A percentile compares a stretch with the other conserved stretches of the same genome.
phyloP scores from a whole-genome alignment of 1,140 invertebrate genomes.

The Eumaeus atala region DNA sequence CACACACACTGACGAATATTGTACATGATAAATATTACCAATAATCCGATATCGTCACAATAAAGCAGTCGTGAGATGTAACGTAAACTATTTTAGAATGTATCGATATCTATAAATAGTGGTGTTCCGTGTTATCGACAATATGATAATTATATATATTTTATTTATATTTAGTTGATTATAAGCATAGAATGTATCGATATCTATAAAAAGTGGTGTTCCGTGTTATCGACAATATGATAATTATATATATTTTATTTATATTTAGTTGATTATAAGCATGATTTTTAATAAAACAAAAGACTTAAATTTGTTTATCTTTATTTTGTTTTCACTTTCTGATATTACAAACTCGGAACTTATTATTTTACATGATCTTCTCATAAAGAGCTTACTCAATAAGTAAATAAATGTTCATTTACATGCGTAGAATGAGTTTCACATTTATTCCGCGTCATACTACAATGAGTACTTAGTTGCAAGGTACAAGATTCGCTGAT shows the following conservation, averaged over 20 bases:
- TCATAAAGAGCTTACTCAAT: conserved; percentile 10
- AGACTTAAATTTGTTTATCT: conserved; percentile 5
- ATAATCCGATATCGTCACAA: too few species aligned
- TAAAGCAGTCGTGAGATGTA: too few species aligned
- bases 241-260: background rate
- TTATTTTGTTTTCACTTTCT: conserved; percentile 2
- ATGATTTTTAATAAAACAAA: background rate
- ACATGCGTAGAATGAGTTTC: conserved; percentile 3
- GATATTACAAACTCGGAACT: conserved; percentile 8
- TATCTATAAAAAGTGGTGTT: background rate
- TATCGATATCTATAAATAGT: too few species aligned
- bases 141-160: too few species aligned
- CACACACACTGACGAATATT: too few species aligned
- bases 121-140: too few species aligned
- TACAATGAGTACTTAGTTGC: too few species aligned
- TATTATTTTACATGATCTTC: conserved; percentile 12
- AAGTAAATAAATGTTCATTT: conserved; percentile 6
- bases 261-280: background rate
- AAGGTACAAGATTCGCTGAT: too few species aligned
- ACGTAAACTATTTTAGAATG: too few species aligned
- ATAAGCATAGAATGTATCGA: background rate
- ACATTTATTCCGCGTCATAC: conserved; percentile 15
- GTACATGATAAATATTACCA: too few species aligned
- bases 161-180: background rate
- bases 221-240: too few species aligned